Evolutionary conservation across 1,140 invertebrate genomes (phyloP).

Genomic region (Ditylenchus dipsaci): DNA sequence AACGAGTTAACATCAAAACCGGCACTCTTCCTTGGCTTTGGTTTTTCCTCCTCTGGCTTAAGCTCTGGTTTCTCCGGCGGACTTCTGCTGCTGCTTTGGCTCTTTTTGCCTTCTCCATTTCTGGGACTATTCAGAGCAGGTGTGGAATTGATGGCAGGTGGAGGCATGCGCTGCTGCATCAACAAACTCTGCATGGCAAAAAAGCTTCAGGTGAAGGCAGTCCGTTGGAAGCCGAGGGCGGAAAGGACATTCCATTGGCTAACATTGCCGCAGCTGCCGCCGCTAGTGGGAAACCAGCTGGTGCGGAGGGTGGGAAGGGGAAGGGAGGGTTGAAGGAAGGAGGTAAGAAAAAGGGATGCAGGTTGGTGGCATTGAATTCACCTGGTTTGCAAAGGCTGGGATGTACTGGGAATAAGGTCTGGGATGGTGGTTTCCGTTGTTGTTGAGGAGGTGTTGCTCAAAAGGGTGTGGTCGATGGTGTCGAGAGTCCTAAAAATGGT

Average conservation of each 20-base stretch:
- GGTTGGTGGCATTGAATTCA: background rate
- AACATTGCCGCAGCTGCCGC: background rate
- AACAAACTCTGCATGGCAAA: background rate
- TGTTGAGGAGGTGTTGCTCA: background rate
- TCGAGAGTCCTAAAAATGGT: background rate
- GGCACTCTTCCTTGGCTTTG: background rate
- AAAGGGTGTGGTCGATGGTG: background rate
- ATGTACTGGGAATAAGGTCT: background rate
- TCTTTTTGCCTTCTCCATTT: no score
- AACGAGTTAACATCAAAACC: background rate
- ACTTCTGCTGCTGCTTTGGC: no score
- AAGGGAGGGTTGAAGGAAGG: background rate
- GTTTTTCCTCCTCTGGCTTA: background rate
- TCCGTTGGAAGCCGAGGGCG: background rate
- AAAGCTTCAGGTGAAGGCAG: background rate
- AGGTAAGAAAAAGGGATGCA: background rate
- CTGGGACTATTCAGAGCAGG: no score
- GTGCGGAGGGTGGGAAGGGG: background rate
- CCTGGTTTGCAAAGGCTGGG: background rate
- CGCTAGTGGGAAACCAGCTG: background rate
- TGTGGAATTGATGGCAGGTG: no score
- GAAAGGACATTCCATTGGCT: background rate
- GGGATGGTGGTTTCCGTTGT: background rate
- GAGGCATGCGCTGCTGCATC: background rate
- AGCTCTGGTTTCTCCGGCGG: background rate